These are phyloP conservation scores for Sebastes trivittatus DNA, from an alignment of 2,797 vertebrate species.

Conservation along the genomic window DNA sequence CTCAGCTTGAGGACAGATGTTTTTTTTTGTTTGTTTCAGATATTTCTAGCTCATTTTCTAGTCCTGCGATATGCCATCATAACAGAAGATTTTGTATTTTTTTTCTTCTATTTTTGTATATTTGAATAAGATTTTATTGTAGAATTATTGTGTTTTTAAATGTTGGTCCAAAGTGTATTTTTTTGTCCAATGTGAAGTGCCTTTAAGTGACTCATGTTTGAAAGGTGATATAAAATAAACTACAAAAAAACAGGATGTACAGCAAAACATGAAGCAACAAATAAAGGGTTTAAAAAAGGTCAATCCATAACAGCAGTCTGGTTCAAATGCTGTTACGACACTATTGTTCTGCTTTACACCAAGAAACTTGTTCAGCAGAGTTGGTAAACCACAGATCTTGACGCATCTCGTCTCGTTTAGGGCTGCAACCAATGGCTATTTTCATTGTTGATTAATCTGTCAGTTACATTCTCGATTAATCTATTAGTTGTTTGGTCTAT, in stretches of 20 bases:
- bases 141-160: not conserved
- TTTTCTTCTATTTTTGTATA: too few relatives aligned
- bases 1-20: not conserved
- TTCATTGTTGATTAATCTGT: too few relatives aligned
- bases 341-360: not conserved
- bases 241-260: not conserved
- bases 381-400: not conserved
- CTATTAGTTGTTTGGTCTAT: too few relatives aligned
- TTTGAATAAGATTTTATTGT: not conserved
- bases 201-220: not conserved
- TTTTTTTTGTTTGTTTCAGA: not conserved
- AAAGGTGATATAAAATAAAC: too few relatives aligned
- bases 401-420: not conserved
- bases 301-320: conserved; percentile 2
- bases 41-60: not conserved
- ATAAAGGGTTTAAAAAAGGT: not conserved
- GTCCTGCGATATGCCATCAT: not conserved
- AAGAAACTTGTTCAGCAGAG: not conserved
- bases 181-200: not conserved
- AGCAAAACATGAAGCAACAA: not conserved
- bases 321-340: not conserved
- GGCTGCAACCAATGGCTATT: too few relatives aligned
- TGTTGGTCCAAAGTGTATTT: not conserved
- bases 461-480: too few relatives aligned
- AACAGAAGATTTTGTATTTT: not conserved